Base-by-base conservation (phyloP, 1,140 invertebrate genomes). In the Pectinophora gossypiella region DNA sequence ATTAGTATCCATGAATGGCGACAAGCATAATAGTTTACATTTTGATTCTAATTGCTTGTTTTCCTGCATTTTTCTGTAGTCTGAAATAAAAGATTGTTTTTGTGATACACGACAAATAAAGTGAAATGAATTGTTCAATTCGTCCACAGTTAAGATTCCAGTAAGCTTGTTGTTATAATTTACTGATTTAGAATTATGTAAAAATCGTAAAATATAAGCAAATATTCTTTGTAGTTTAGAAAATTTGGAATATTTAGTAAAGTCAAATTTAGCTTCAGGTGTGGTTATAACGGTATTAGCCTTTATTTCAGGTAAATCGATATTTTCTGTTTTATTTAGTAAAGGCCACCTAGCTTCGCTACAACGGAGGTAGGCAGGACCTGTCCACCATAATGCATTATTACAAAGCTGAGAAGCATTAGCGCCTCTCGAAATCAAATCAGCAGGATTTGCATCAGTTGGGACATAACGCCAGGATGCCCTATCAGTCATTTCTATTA, bases 381-480 rank as follows among this genome's bases (percentile, higher is more conserved):
- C 42, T n/a, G 18, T 7, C 42, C 42, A 44, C 42, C 42, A 44
- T 19, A 44, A 19, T 19, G 7, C 12, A 12, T 7, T 6, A 13
- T 19, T 10, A 2, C 19, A 4, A 5, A 44, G 19, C 10, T 44
- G 42, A 10, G 5, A 12, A 9, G 42, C 19, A n/a, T 44, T 21
- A 3, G 20, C 19, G 20, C 42, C 42, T 6, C 42, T 6, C 2
- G 42, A 44, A 10, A 21, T 21, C 1, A 44, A 13, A 19, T 44
- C 42, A n/a, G 42, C 42, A 20, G 42, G 42, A 44, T 44, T 44
- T 3, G 5, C 5, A 10, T 12, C 10, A 9, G 42, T 44, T 10
- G 43, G 60, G 36, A 47, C 51, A 42, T 54, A 59, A 19, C 42
- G 56, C 54, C 63, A 64, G 13, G 22, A 44, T 15, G 36, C 7